phyloP scores from a whole-genome alignment of 92 coral and sea anemone genomes.

The Palythoa grandis region DNA sequence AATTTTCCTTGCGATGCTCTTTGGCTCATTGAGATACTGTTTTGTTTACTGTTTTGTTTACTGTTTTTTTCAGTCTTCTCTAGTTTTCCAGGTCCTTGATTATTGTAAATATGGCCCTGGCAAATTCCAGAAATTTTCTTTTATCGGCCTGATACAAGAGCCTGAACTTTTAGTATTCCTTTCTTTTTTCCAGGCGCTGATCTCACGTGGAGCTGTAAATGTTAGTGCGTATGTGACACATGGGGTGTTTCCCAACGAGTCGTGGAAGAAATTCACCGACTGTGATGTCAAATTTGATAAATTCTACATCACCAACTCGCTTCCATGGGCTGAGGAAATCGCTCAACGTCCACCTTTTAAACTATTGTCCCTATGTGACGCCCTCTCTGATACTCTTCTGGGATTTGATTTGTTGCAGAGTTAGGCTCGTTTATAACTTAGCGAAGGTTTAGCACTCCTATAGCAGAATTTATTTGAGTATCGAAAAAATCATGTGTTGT shows the following conservation, averaged over 20 bases:
- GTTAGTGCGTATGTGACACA: slow-evolving; percentile 97
- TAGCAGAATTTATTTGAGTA: too few species aligned
- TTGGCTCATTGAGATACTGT: too few species aligned
- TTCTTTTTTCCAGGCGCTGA: slow-evolving; percentile 67
- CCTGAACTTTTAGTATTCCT: too few species aligned
- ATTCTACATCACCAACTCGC: slow-evolving; percentile 98
- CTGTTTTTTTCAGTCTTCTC: too few species aligned
- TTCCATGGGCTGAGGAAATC: slow-evolving; percentile 82
- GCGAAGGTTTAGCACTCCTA: too few species aligned
- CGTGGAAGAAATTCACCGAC: slow-evolving; percentile 91
- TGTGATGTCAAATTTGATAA: slow-evolving; percentile 86
- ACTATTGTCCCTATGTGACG: slow-evolving; percentile 88
- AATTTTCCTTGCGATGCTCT: too few species aligned
- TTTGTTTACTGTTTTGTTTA: too few species aligned
- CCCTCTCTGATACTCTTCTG: slow-evolving; percentile 83
- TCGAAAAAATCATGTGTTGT: too few species aligned
- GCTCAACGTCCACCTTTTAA: slow-evolving; percentile 83
- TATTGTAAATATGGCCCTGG: too few species aligned
- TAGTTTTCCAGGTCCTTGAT: too few species aligned
- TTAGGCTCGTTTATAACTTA: slow-evolving; percentile 21
- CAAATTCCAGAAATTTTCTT: too few species aligned
- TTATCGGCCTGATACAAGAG: too few species aligned
- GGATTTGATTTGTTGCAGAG: slow-evolving; percentile 93
- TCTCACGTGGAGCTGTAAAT: slow-evolving; percentile 80
- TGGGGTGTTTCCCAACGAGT: slow-evolving; percentile 91